Base-by-base conservation (phyloP, 2,797 vertebrate genomes). In the Parambassis ranga region DNA sequence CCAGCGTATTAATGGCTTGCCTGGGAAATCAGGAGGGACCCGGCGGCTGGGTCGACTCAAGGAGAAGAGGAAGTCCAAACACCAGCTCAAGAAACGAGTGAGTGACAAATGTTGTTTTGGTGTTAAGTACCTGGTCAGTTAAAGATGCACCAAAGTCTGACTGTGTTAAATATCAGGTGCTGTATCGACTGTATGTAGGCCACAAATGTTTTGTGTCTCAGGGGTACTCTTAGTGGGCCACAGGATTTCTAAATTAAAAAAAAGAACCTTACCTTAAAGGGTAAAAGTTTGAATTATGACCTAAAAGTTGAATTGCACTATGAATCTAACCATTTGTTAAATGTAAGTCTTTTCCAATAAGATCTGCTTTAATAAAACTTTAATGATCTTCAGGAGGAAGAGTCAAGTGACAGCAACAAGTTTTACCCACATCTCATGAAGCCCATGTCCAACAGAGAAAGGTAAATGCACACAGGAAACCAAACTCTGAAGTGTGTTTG, bases 31-130 rank as follows among this genome's bases (percentile, higher is more conserved):
- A 3, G 86, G 90, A 24, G 92, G 93, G 13, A 90, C 95, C 60
- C 91, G 93, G 18, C 92, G 95, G 27, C 90, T 94, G 3, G 95
- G 95, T 4, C 83, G 96, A 38, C 94, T 96, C 0, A 99, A 99
- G 84, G 97, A 99, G 89, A 98, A 99, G 52, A 94, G 98, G 74
- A 99, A 99, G 81, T 99, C 96, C 7, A 99, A 99, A 83, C 98
- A 99, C 89, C 95, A 97, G 71, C 92, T 99, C 35, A 98, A 98
- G 81, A 99, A 98, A 86, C 90, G 96, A 91, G 98, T 99, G 66
- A 86, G 89, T 79, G 11, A 41, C 26, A 87, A 83, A 91, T 93
- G 38, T 2, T n/a, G n/a, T n/a, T n/a, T n/a, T n/a, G n/a, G n/a
- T 26, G 13, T 41, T 39, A 2, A 1, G 22, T 14, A 14, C 32